These are phyloP conservation scores for Gymnoscopelus braueri DNA, from an alignment of 2,797 vertebrate genomes.

Conservation along the genomic window DNA sequence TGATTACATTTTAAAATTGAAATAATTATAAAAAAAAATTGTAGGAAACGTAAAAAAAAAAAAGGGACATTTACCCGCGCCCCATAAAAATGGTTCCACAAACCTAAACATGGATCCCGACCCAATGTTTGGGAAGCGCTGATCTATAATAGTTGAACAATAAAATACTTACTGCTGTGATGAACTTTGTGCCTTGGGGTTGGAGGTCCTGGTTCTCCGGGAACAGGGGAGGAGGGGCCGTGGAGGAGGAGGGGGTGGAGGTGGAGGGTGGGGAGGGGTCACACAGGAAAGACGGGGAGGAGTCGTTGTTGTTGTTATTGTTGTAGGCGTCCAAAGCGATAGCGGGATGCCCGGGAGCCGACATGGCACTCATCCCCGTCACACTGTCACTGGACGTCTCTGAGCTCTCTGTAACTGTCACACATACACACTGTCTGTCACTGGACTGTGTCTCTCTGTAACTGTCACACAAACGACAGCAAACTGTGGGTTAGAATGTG, in stretches of 20 bases:
- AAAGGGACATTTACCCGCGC: no score
- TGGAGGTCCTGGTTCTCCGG: constrained; percentile 75
- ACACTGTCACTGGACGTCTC: constrained; percentile 80
- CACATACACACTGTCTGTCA: no score
- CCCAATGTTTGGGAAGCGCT: no score
- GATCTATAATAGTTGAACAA: no score
- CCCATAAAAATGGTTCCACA: no score
- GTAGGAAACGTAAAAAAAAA: no score
- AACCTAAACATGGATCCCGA: no score
- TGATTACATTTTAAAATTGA: no score
- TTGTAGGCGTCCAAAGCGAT: constrained; percentile 69
- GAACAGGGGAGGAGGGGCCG: constrained; percentile 64
- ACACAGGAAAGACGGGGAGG: constrained; percentile 64
- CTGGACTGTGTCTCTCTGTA: no score
- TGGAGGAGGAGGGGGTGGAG: constrained; percentile 60
- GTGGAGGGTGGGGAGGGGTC: constrained; percentile 44
- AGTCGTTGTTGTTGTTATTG: constrained; percentile 43
- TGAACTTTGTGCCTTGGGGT: constrained; percentile 73
- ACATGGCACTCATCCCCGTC: constrained; percentile 62
- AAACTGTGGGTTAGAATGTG: no score
- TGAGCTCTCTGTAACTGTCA: constrained; percentile 78
- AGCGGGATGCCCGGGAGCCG: constrained; percentile 49
- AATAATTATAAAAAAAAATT: no score
- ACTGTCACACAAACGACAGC: no score
- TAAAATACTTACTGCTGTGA: constrained; percentile 80